These are phyloP conservation scores for Callipepla squamata DNA, from an alignment of 2,113 vertebrate genomes.

Conservation along the genomic window DNA sequence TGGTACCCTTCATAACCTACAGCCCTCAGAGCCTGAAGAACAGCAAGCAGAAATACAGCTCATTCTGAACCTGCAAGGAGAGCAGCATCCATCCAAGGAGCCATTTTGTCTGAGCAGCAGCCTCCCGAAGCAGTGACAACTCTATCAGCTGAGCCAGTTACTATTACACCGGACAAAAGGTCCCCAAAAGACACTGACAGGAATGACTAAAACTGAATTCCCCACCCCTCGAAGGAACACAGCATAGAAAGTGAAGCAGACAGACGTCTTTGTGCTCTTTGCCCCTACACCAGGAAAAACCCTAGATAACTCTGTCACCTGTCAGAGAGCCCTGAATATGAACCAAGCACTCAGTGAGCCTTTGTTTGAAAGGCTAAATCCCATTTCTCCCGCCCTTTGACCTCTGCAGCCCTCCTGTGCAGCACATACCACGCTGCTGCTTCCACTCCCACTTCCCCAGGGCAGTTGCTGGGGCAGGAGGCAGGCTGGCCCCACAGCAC, in stretches of 20 bases:
- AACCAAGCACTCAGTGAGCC: background rate
- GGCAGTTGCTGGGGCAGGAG: rapidly evolving
- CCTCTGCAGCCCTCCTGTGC: background rate
- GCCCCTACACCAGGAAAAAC: rapidly evolving
- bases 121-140: background rate
- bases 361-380: background rate
- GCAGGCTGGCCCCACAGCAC: no score
- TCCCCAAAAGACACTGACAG: background rate
- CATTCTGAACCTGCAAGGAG: background rate
- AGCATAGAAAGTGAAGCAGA: background rate
- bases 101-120: background rate
- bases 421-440: background rate
- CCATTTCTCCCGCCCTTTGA: background rate
- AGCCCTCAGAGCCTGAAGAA: background rate
- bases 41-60: background rate
- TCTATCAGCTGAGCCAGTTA: background rate
- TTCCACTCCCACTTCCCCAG: background rate
- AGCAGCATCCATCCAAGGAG: background rate
- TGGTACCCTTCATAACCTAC: background rate
- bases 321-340: background rate
- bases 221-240: background rate
- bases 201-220: background rate
- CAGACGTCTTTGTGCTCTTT: background rate
- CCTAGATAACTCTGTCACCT: background rate
- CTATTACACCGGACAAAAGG: background rate